These are phyloP conservation scores for Drosophila percnosoma DNA, from an alignment of 2,888 invertebrate genomes.

Conservation along the genomic window DNA sequence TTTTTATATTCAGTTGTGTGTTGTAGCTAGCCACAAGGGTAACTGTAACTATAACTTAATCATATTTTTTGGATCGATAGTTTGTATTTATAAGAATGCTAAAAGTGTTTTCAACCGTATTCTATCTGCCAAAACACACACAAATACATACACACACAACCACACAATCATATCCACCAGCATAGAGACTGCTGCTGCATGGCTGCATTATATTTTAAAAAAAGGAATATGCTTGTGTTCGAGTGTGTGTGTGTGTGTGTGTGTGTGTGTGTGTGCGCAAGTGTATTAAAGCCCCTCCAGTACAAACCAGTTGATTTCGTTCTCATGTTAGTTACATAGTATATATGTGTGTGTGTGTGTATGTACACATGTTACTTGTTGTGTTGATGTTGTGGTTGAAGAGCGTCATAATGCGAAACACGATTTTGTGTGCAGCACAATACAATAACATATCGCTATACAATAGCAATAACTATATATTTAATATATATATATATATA, in stretches of 20 bases:
- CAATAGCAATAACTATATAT: not conserved
- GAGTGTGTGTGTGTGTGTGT: conserved; percentile 6
- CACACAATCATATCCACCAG: conserved; percentile 28
- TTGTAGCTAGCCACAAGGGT: conserved; percentile 1
- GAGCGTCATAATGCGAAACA: conserved; percentile 4
- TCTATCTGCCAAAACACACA: conserved; percentile 7
- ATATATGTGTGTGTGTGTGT: not conserved
- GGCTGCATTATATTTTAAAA: conserved; percentile 22
- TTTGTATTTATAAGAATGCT: conserved; percentile 52
- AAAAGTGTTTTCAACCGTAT: conserved; percentile 41
- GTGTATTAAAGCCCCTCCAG: conserved; percentile 19
- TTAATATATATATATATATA: not conserved
- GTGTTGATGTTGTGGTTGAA: conserved; percentile 37
- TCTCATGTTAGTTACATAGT: conserved; percentile 45
- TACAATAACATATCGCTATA: not conserved
- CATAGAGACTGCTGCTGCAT: conserved; percentile 15
- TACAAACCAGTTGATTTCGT: conserved; percentile 61
- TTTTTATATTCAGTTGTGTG: conserved; percentile 3
- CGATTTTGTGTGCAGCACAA: not conserved
- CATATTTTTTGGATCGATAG: conserved; percentile 61
- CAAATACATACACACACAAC: not conserved
- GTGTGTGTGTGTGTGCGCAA: too few relatives aligned
- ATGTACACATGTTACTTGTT: not conserved
- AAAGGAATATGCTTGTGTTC: not conserved
- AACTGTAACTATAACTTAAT: conserved; percentile 38